These are phyloP conservation scores for Oncorhynchus tshawytscha DNA, from an alignment of 2,113 vertebrate species.

Conservation along the genomic window DNA sequence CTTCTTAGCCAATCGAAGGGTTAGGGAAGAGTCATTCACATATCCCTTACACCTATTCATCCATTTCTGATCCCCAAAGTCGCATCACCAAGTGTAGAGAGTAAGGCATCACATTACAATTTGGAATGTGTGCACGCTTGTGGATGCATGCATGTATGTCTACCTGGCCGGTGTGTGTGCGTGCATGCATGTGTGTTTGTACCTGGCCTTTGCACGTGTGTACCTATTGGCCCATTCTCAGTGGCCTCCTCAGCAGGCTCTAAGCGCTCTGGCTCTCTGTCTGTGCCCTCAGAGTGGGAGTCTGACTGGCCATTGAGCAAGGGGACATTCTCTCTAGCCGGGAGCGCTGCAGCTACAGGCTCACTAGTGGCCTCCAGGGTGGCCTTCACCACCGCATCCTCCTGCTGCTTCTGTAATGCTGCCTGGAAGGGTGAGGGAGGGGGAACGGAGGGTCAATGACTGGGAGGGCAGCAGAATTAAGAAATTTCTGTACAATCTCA, in stretches of 20 bases:
- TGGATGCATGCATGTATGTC: neutral
- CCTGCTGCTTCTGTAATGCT: conserved; percentile 91
- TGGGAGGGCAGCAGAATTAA: neutral
- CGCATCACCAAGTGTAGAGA: neutral
- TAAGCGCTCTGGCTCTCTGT: conserved; percentile 81
- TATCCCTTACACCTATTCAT: neutral
- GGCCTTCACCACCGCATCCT: conserved; percentile 68
- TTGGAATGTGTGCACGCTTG: conserved; percentile 3
- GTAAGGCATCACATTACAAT: conserved; percentile 15
- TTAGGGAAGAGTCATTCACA: neutral
- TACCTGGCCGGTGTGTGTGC: neutral
- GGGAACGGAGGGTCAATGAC: neutral
- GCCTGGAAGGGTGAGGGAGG: conserved; percentile 72
- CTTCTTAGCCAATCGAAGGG: conserved; percentile 11
- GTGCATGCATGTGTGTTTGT: neutral
- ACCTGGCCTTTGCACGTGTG: neutral
- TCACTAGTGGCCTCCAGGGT: conserved; percentile 68
- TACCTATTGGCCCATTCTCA: conserved; percentile 89
- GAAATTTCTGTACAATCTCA: too few relatives aligned
- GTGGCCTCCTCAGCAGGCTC: conserved; percentile 87
- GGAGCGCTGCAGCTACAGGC: conserved; percentile 39
- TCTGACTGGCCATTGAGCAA: conserved; percentile 88
- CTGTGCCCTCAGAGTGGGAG: conserved; percentile 78
- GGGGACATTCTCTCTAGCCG: conserved; percentile 74
- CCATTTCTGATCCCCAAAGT: conserved; percentile 39